Evolutionary conservation across 2,113 vertebrate species (phyloP).

Genomic region (Embiotoca jacksoni): DNA sequence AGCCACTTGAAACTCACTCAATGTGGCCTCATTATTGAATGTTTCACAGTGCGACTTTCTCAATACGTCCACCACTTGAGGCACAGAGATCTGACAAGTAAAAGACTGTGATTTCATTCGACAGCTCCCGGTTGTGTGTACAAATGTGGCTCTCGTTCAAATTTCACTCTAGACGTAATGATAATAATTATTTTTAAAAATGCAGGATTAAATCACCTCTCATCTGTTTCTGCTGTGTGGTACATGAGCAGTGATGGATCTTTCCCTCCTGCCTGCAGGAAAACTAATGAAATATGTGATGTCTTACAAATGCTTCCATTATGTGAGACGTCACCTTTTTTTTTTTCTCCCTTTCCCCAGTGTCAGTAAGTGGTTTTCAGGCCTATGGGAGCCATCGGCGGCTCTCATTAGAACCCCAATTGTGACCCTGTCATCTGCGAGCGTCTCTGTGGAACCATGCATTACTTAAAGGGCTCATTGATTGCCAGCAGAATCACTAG

Average conservation of each 20-base stretch:
- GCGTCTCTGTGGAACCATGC: constrained; percentile 45
- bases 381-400: constrained; percentile 51
- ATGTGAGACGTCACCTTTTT: constrained; percentile 53
- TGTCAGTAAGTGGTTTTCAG: constrained; percentile 64
- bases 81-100: neutral
- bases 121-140: neutral
- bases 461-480: constrained; percentile 72
- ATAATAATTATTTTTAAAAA: constrained; percentile 33
- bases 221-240: constrained; percentile 8
- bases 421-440: constrained; percentile 65
- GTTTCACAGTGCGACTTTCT: constrained; percentile 3
- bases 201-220: constrained; percentile 38
- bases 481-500: constrained; percentile 62
- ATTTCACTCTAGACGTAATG: constrained; percentile 2
- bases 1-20: neutral
- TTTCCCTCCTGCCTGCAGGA: constrained; percentile 29
- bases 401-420: constrained; percentile 66
- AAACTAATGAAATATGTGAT: constrained; percentile 67
- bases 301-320: constrained; percentile 70
- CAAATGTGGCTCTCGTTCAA: neutral
- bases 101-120: neutral
- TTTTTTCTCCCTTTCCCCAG: constrained; percentile 63
- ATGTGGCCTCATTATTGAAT: constrained; percentile 1
- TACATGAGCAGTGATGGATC: constrained; percentile 56
- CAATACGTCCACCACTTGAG: neutral